Conservation (phyloP, 1,140 invertebrate species). For the Pygmarrhopalites habei region DNA sequence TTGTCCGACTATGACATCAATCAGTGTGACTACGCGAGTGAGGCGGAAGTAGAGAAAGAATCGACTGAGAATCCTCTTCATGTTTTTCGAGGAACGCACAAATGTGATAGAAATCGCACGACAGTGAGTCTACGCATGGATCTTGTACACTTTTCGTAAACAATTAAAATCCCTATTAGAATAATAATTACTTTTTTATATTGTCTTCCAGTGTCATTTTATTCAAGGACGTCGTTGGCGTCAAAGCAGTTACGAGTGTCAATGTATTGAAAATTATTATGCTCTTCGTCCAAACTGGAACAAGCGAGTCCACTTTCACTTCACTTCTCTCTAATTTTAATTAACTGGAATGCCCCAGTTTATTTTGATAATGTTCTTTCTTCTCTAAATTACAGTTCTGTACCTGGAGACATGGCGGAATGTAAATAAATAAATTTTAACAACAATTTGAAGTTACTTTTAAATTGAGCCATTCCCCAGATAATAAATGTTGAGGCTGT, state of each 20-base stretch:
- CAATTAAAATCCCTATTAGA: no score
- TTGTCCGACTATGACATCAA: slow-evolving; percentile 30
- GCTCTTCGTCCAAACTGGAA: slow-evolving; percentile 2
- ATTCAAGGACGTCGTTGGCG: slow-evolving; percentile 18
- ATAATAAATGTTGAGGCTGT: no score
- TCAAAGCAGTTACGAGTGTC: slow-evolving; percentile 34
- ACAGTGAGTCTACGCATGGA: slow-evolving; percentile 1
- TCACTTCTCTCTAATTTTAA: no score
- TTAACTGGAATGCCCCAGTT: no score
- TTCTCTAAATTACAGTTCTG: slow-evolving; percentile 12
- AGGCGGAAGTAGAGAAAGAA: slow-evolving; percentile 10
- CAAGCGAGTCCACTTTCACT: no score
- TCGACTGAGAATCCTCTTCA: slow-evolving; percentile 25
- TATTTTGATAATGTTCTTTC: no score
- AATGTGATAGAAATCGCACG: slow-evolving; percentile 25
- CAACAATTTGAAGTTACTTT: no score
- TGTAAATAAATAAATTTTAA: slow-evolving; percentile 4
- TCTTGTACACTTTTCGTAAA: no score
- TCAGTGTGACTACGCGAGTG: slow-evolving; percentile 28
- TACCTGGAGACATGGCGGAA: slow-evolving; percentile 5
- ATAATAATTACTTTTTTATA: not conserved
- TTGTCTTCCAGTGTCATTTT: slow-evolving; percentile 27
- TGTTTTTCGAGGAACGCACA: slow-evolving; percentile 35
- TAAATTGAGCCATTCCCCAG: no score
- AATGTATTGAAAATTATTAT: slow-evolving; percentile 12